These are phyloP conservation scores for Parnassius orleans DNA, from an alignment of 2,888 invertebrate genomes.

Conservation along the genomic window DNA sequence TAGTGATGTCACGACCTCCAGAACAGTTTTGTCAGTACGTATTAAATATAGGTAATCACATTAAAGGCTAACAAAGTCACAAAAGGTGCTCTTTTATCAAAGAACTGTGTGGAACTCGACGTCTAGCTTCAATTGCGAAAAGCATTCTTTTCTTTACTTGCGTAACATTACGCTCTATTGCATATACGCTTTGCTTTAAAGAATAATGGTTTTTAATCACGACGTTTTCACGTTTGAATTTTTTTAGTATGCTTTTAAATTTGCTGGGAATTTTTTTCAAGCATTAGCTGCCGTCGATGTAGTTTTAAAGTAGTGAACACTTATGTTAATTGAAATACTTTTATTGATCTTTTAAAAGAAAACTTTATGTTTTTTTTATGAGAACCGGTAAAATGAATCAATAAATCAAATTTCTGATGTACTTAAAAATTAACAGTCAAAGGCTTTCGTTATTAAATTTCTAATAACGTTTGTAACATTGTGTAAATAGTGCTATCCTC, in stretches of 20 bases:
- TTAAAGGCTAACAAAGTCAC: constrained; percentile 30
- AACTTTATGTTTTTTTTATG: no score
- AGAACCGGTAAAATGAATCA: no score
- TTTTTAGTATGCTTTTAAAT: constrained; percentile 29
- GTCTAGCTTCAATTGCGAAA: constrained; percentile 22
- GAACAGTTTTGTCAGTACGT: constrained; percentile 70
- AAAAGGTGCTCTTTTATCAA: constrained; percentile 37
- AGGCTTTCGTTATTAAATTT: background rate
- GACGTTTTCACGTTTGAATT: constrained; percentile 40
- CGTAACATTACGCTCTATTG: constrained; percentile 11
- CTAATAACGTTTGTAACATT: background rate
- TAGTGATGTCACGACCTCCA: constrained; percentile 70
- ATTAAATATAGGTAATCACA: constrained; percentile 28
- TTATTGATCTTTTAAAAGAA: no score
- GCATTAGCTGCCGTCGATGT: background rate
- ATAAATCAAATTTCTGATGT: no score
- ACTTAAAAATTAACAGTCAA: no score
- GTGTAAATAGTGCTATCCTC: constrained; percentile 13
- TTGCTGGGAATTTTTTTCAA: constrained; percentile 29
- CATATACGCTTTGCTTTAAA: constrained; percentile 33
- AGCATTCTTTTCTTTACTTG: constrained; percentile 24
- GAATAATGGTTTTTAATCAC: constrained; percentile 45
- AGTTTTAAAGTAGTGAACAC: no score
- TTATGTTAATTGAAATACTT: no score
- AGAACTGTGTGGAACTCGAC: constrained; percentile 21